Base-by-base conservation (phyloP, 2,888 invertebrate genomes). In the Bhutanitis thaidina region DNA sequence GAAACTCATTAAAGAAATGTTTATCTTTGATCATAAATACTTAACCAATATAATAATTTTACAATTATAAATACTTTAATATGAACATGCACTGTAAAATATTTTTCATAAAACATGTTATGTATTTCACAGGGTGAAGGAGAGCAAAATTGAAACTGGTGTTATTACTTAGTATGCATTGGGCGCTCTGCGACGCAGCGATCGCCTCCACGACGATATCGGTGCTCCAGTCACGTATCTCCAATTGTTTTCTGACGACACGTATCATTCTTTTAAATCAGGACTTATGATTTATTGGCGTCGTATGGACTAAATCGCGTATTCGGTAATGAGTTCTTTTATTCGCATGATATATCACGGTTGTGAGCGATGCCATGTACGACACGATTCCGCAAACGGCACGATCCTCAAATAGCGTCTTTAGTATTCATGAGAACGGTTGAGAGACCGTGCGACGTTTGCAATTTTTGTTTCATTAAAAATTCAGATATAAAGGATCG, bases 171-270 rank as follows among this genome's bases (percentile, higher is more conserved):
- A 77, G 88, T 88, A 88, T 88, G 88, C 88, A 88, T 88, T 86
- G 88, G 68, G 80, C 77, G 79, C 60, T 70, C 51, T 44, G 72
- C 76, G 78, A 72, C 75, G 77, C 74, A 65, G 76, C 81, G 81
- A 85, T 80, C 82, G 79, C 71, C 73, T 57, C 12, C 71, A 66
- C 73, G 65, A 61, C 72, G 71, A 64, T 74, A 76, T 77, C 81
- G 69, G 67, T 61, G 73, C 75, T 71, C 74, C 68, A 70, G 77
- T 83, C 88, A 88, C 88, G 88, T 87, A 74, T 74, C 71, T 71
- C 81, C 85, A 86, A 88, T 88, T 88, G 88, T 87, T 88, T 88
- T 86, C 86, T 86, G 87, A 88, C 81, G 87, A 85, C 85, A 76
- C 78, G 85, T 82, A 85, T 87, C 85, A 86, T 85, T 86, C 82